Evolutionary conservation across 2,888 invertebrate genomes (phyloP), one percentile per base, ranked within the genome.

Genomic region (Brachylomia viminalis): DNA sequence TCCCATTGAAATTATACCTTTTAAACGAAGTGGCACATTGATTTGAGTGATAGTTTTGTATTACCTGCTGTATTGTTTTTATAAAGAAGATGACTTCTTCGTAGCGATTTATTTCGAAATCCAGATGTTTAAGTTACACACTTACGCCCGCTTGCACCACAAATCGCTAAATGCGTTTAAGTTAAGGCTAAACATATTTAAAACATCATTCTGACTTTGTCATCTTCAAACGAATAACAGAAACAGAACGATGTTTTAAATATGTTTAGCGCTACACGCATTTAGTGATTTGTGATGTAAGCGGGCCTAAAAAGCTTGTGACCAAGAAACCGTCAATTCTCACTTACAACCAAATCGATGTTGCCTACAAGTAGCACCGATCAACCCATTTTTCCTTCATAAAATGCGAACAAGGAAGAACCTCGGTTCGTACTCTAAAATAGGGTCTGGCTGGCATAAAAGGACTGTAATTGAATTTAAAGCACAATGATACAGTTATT

Each of bases 401-500:
- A 13, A 45, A 84, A 65, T 20, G 5, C 20, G 30, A 20, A 80
- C 33, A 27, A 69, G 38, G 13, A 59, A 74, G 27, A 47, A 75
- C 42, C n/a, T 65, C 59, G 10, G 33, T 64, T 77, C 17, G 23
- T 17, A 6, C n/a, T 33, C 17, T 30, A 20, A 33, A 69, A 49
- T 38, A 33, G 68, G 72, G 61, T 61, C 23, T 15, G 5, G 10
- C 23, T 15, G 13, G 17, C 20, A 77, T 33, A 86, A 71, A 82
- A 69, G 65, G 68, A 61, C 68, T 82, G 17, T 65, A 76, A 73
- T 74, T 74, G 64, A 72, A 85, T 72, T 76, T 68, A 87, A 58
- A 68, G 78, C 83, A 79, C 75, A 72, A 82, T 84, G 79, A 77
- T 72, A 83, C 77, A 70, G 80, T 81, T 87, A 82, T 80, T 77